Conservation (phyloP, 1,140 invertebrate genomes). For the Rhyacophila brunnea region DNA sequence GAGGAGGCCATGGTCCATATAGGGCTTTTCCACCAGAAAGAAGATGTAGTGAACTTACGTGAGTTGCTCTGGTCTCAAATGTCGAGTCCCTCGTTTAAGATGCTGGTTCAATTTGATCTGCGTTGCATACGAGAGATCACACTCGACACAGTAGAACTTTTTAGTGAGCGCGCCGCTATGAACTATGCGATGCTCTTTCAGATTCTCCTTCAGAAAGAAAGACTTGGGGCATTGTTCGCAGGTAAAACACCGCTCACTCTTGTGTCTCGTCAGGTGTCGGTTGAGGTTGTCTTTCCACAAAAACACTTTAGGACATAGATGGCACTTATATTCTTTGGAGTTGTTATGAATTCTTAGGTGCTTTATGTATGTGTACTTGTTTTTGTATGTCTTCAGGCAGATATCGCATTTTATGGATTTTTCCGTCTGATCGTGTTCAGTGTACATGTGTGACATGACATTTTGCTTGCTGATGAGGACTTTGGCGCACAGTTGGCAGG, state of each 20-base stretch:
- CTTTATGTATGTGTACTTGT: constrained; percentile 27
- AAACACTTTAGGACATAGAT: constrained; percentile 31
- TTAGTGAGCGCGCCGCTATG: constrained; percentile 11
- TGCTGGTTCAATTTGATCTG: constrained; percentile 32
- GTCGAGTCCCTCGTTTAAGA: constrained; percentile 28
- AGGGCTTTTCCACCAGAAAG: too few relatives aligned
- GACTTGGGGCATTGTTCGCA: constrained; percentile 27
- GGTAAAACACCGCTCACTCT: constrained; percentile 22
- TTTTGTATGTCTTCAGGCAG: constrained; percentile 28
- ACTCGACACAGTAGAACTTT: constrained; percentile 30
- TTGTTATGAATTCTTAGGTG: constrained; percentile 31
- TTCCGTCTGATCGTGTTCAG: constrained; percentile 27
- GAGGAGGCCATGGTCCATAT: too few relatives aligned
- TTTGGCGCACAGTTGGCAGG: constrained; percentile 22
- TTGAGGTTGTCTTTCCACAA: constrained; percentile 33
- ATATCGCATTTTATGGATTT: constrained; percentile 21
- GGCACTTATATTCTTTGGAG: constrained; percentile 31
- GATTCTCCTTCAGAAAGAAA: constrained; percentile 27
- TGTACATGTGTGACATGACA: constrained; percentile 31
- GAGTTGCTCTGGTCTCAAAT: constrained; percentile 28
- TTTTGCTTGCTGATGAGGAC: constrained; percentile 29
- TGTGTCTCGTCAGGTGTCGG: constrained; percentile 28
- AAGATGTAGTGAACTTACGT: too few relatives aligned
- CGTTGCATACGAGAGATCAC: constrained; percentile 28
- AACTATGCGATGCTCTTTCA: constrained; percentile 25